phyloP scores from a whole-genome alignment of 2,888 invertebrate species.

The Entomobrya multifasciata region DNA sequence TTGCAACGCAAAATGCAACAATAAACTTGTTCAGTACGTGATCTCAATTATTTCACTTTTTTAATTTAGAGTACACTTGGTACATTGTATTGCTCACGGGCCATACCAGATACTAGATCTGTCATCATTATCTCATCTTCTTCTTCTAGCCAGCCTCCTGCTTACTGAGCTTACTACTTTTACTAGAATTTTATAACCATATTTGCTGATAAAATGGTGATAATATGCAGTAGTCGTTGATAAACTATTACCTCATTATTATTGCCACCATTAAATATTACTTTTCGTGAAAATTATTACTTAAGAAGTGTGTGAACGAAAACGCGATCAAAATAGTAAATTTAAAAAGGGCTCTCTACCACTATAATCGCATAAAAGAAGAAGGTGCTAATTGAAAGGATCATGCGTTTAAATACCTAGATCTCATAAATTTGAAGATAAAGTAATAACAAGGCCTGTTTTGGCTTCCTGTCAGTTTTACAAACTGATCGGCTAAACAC shows the following conservation, averaged over 20 bases:
- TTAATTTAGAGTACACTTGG: not conserved
- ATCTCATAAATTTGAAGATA: conserved; percentile 18
- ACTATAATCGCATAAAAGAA: not conserved
- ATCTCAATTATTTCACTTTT: conserved; percentile 1
- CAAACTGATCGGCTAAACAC: too few relatives aligned
- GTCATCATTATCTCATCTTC: conserved; percentile 46
- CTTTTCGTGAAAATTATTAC: not conserved
- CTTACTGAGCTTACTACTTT: not conserved
- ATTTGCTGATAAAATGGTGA: conserved; percentile 29
- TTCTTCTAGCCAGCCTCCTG: not conserved
- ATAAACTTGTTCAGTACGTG: conserved; percentile 30
- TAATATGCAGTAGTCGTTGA: not conserved
- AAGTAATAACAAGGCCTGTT: not conserved
- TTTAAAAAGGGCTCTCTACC: not conserved
- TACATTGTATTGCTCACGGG: not conserved
- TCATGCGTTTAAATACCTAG: not conserved
- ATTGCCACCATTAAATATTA: not conserved
- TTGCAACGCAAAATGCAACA: not conserved
- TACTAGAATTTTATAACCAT: not conserved
- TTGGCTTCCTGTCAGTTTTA: too few relatives aligned
- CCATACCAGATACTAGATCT: conserved; percentile 2
- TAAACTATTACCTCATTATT: conserved; percentile 13
- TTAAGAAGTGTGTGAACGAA: not conserved
- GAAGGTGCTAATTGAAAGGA: not conserved
- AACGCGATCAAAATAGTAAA: conserved; percentile 18